phyloP scores from a whole-genome alignment of 2,797 vertebrate species.

The Pogoniulus pusillus region DNA sequence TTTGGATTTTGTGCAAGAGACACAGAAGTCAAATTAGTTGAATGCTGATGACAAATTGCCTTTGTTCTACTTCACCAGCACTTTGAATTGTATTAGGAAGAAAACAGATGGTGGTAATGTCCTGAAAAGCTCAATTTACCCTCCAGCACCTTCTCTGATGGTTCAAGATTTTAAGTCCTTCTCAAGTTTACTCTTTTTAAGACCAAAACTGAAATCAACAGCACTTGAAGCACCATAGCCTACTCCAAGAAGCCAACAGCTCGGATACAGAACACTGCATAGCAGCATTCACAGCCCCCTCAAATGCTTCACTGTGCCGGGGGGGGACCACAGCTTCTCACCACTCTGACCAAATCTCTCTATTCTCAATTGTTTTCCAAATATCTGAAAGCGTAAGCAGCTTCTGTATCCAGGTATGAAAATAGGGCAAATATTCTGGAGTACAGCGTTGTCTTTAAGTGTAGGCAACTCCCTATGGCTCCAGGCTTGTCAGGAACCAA shows the following conservation, averaged over 20 bases:
- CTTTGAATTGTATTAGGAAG: neutral
- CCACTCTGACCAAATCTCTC: neutral
- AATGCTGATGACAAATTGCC: neutral
- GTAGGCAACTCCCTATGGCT: neutral
- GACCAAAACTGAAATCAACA: neutral
- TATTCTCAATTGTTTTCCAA: neutral
- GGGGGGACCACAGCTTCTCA: neutral
- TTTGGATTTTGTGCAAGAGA: neutral
- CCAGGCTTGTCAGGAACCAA: neutral
- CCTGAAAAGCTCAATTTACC: neutral
- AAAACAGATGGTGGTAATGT: neutral
- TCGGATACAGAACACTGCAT: fast-evolving
- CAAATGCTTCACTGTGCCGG: neutral
- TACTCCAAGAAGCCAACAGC: neutral
- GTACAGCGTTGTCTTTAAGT: neutral
- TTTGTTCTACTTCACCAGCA: neutral
- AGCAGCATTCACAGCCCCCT: fast-evolving
- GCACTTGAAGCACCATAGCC: fast-evolving
- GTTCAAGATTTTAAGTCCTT: neutral
- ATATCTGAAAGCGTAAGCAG: neutral
- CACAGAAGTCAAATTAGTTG: neutral
- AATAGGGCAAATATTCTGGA: neutral
- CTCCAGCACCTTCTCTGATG: fast-evolving
- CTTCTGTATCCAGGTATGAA: fast-evolving
- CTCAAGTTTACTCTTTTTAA: neutral